Conservation (phyloP, 2,888 invertebrate genomes). For the Andrena flavipes region DNA sequence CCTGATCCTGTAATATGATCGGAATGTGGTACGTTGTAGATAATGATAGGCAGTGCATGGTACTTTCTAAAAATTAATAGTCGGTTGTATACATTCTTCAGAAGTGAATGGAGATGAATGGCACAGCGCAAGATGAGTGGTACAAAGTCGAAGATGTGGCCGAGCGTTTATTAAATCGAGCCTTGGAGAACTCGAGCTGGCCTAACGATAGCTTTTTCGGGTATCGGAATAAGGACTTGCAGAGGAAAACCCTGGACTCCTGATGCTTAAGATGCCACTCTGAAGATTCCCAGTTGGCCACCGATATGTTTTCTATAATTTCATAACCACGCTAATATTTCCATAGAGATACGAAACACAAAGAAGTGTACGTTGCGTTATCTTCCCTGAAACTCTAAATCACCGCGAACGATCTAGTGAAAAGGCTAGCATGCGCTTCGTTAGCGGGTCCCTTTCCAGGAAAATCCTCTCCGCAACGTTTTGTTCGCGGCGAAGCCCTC, state of each 20-base stretch:
- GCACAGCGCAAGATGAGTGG: background rate
- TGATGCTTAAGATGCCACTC: no score
- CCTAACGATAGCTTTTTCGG: no score
- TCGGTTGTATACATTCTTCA: slow-evolving; percentile 2
- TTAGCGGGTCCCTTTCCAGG: slow-evolving; percentile 10
- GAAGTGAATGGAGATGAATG: slow-evolving; percentile 19
- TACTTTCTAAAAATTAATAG: slow-evolving; percentile 37
- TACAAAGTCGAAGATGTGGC: background rate
- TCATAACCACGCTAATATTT: background rate
- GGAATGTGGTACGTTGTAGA: slow-evolving; percentile 3
- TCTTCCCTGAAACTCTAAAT: slow-evolving; percentile 7
- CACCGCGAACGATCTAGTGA: background rate
- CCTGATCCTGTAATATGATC: slow-evolving; percentile 20
- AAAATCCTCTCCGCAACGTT: slow-evolving; percentile 15
- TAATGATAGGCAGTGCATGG: slow-evolving; percentile 1
- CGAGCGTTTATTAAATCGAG: background rate
- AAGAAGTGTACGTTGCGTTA: background rate
- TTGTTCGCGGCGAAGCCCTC: background rate
- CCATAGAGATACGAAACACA: background rate
- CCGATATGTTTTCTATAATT: background rate
- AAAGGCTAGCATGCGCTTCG: background rate
- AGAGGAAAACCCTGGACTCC: background rate
- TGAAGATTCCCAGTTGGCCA: background rate
- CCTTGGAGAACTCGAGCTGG: no score
- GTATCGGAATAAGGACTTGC: background rate